Conservation (phyloP, 2,888 invertebrate genomes). For the Oasisia sp. region DNA sequence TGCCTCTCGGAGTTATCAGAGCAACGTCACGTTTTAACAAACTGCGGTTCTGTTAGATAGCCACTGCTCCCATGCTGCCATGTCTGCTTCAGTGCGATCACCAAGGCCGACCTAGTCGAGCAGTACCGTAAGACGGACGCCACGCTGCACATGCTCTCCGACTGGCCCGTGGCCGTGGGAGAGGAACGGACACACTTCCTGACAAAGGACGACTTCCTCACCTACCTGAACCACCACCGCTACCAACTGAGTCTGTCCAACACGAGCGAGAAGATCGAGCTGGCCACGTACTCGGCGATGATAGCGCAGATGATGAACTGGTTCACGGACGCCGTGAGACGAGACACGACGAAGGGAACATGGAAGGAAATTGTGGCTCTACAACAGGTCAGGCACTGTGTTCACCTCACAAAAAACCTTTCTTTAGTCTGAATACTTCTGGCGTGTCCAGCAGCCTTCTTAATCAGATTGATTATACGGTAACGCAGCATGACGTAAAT, state of each 20-base stretch:
- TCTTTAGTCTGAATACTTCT: too few relatives aligned
- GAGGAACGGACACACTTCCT: slow-evolving; percentile 42
- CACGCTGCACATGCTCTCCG: slow-evolving; percentile 46
- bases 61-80: background rate
- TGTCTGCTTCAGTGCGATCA: slow-evolving; percentile 25
- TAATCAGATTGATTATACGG: too few relatives aligned
- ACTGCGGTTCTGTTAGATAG: background rate
- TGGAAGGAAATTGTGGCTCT: slow-evolving; percentile 55
- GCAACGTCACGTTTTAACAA: too few relatives aligned
- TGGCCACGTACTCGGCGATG: slow-evolving; percentile 50
- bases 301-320: slow-evolving; percentile 53
- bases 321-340: slow-evolving; percentile 63
- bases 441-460: too few relatives aligned
- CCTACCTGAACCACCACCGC: slow-evolving; percentile 48
- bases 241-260: slow-evolving; percentile 47
- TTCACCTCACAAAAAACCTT: too few relatives aligned
- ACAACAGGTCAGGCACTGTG: slow-evolving; percentile 31
- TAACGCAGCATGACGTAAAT: too few relatives aligned
- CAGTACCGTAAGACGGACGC: slow-evolving; percentile 49
- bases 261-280: slow-evolving; percentile 47
- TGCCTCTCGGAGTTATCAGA: too few relatives aligned
- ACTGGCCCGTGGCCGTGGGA: slow-evolving; percentile 47
- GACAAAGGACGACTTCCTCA: slow-evolving; percentile 46
- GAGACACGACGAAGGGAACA: slow-evolving; percentile 47
- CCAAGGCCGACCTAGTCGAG: slow-evolving; percentile 46